Evolutionary conservation across 2,113 vertebrate species (phyloP).

Genomic region (Pseudopodoces humilis): DNA sequence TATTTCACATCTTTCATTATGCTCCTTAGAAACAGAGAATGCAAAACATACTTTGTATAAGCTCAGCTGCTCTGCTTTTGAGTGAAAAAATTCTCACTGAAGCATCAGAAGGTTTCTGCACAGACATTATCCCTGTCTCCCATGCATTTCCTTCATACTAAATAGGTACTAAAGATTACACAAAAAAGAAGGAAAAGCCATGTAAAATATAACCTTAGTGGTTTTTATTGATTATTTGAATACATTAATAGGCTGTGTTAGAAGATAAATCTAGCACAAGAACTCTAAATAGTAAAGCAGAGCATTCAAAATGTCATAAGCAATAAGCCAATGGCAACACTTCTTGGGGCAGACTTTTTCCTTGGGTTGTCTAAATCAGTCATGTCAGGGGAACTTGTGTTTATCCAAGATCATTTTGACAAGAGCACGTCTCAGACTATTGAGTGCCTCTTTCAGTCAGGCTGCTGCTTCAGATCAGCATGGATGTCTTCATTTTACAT

Average conservation of each 20-base stretch:
- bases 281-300: neutral
- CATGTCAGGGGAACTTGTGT: fast-evolving
- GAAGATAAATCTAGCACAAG: neutral
- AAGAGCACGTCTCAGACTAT: neutral
- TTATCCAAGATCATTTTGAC: neutral
- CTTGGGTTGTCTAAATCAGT: neutral
- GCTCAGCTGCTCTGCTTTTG: neutral
- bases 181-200: neutral
- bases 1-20: neutral
- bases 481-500: neutral
- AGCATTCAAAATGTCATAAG: neutral
- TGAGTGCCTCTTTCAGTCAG: neutral
- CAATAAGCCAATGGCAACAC: neutral
- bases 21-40: neutral
- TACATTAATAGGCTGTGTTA: neutral
- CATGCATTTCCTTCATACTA: neutral
- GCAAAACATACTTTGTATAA: neutral
- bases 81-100: neutral
- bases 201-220: neutral
- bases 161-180: neutral
- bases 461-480: neutral
- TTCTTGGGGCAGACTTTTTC: neutral
- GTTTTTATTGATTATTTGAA: neutral
- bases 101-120: neutral
- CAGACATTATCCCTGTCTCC: neutral